Base-by-base conservation (phyloP, 2,888 invertebrate species). In the Hofmannophila pseudospretella region DNA sequence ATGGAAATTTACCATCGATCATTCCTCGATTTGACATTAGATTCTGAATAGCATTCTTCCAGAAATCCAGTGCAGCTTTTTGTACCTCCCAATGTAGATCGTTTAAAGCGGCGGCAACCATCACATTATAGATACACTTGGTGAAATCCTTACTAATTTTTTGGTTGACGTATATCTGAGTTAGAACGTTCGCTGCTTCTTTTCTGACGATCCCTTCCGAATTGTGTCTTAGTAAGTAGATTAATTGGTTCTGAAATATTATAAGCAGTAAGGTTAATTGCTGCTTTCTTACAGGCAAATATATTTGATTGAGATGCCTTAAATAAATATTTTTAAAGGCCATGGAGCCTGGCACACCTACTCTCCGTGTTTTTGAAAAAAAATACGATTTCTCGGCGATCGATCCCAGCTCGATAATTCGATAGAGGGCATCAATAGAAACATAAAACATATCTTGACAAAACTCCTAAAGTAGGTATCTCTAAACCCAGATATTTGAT, bases 81-180 rank as follows among this genome's bases (percentile, higher is more conserved):
- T 93, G 92, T 0, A 93, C 93, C 68, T 94, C 93, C 92, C 93
- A 93, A 54, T 93, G 90, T 8, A 93, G 72, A 69, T 94, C 94
- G 8, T 87, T 77, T 0, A 90, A 78, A 0, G 90, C 89, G 1
- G 91, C 90, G 29, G 82, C 71, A 3, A 88, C 77, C 87, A 93
- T 90, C 0, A 89, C 80, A 19, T 82, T 77, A 49, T 88, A 89
- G 33, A 93, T 73, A 1, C 70, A 63, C 19, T 77, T 75, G 36
- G 86, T 72, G 41, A 88, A 76, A 26, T 76, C 73, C 34, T 62
- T 63, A 31, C 86, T 70, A 52, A 91, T 88, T 47, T 88, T 88
- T 40, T 90, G 89, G 53, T 90, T 76, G 27, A 86, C 74, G 51
- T 90, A 92, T 29, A 93, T 81, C 47, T 86, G 87, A 8, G 82